These are phyloP conservation scores for Geopemphigus sp. DNA, from an alignment of 1,140 invertebrate genomes.

Conservation along the genomic window DNA sequence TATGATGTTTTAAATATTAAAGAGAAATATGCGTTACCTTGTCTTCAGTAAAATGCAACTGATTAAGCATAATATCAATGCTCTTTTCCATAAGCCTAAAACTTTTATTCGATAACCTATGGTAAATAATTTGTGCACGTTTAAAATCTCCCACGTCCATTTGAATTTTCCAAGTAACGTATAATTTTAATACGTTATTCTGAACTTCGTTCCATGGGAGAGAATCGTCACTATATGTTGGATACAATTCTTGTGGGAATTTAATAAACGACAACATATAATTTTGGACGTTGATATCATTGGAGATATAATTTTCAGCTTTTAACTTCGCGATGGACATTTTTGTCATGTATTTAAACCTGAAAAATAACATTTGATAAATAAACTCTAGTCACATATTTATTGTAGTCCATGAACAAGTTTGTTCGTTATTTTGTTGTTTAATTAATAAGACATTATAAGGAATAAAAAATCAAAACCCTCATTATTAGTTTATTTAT, in stretches of 20 bases:
- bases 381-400: too few species aligned
- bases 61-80: constrained; percentile 21
- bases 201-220: constrained; percentile 1
- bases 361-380: not conserved
- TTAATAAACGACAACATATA: constrained; percentile 23
- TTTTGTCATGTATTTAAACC: constrained; percentile 12
- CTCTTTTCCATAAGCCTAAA: constrained; percentile 18
- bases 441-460: too few species aligned
- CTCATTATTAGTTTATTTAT: too few species aligned
- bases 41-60: constrained; percentile 20
- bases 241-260: constrained; percentile 26
- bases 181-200: constrained; percentile 29
- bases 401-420: too few species aligned
- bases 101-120: constrained; percentile 26
- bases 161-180: constrained; percentile 19
- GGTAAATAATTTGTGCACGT: constrained; percentile 6
- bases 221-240: not conserved
- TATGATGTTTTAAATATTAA: not conserved
- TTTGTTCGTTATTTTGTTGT: too few species aligned
- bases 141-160: constrained; percentile 1
- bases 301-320: not conserved
- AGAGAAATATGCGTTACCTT: not conserved
- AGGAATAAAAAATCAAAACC: too few species aligned
- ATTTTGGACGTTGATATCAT: constrained; percentile 3
- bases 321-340: constrained; percentile 23